These are phyloP conservation scores for Dendropsophus ebraccatus DNA, from an alignment of 2,113 vertebrate species.

Conservation along the genomic window DNA sequence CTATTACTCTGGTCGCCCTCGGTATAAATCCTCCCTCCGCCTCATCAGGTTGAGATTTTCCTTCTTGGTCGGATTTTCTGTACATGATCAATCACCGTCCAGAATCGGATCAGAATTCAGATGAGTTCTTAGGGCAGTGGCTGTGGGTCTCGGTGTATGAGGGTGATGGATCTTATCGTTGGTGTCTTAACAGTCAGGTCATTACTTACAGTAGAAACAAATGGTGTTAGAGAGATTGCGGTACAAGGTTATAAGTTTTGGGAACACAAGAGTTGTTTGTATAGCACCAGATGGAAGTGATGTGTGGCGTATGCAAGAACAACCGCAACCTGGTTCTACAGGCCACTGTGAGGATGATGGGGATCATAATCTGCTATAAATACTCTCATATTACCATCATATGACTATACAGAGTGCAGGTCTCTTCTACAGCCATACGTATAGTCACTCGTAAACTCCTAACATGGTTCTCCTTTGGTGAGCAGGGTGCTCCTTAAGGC, in stretches of 20 bases:
- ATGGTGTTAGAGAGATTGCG: neutral
- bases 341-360: neutral
- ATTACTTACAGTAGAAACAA: neutral
- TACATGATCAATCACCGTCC: neutral
- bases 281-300: neutral
- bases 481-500: too few relatives aligned
- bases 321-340: neutral
- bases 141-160: neutral
- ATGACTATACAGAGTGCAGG: too few relatives aligned
- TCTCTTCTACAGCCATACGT: too few relatives aligned
- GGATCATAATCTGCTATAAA: neutral
- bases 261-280: neutral
- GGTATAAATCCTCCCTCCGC: neutral
- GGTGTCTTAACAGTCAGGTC: neutral
- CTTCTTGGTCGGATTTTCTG: neutral
- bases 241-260: neutral
- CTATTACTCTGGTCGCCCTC: neutral
- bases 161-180: neutral
- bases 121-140: neutral
- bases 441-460: too few relatives aligned
- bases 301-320: neutral
- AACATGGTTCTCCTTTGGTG: too few relatives aligned
- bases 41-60: neutral
- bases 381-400: neutral
- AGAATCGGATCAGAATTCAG: neutral